A percentile compares a stretch with the other conserved stretches of the same genome.
Conservation (phyloP, 2,113 vertebrate genomes). For the Callorhinus ursinus region DNA sequence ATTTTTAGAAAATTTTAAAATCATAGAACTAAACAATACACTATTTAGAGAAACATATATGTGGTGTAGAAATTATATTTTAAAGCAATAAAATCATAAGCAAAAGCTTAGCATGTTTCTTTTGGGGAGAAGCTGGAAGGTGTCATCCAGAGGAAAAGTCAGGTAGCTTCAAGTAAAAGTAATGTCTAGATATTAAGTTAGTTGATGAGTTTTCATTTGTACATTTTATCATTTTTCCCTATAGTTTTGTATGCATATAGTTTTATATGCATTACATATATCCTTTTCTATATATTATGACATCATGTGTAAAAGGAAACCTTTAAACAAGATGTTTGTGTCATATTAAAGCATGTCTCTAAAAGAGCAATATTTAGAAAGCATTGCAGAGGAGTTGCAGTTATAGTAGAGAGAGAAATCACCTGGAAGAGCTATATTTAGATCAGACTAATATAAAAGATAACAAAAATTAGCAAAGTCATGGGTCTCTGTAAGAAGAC, state of each 20-base stretch:
- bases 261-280: neutral
- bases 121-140: neutral
- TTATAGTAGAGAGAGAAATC: neutral
- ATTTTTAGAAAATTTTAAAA: slow-evolving; percentile 38
- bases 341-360: neutral
- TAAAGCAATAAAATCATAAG: neutral
- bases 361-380: neutral
- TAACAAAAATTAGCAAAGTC: neutral
- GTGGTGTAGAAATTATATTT: neutral
- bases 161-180: neutral
- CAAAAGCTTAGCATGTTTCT: neutral
- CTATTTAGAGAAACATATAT: neutral
- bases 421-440: neutral
- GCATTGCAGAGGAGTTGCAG: neutral
- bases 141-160: neutral
- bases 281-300: neutral
- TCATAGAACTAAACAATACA: neutral
- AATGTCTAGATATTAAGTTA: neutral
- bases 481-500: neutral
- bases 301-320: neutral
- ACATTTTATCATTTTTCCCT: neutral
- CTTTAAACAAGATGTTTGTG: neutral
- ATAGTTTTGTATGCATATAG: neutral
- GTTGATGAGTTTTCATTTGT: neutral
- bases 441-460: neutral